These are phyloP conservation scores for Odontocerum albicorne DNA, from an alignment of 2,888 invertebrate genomes.

Conservation along the genomic window DNA sequence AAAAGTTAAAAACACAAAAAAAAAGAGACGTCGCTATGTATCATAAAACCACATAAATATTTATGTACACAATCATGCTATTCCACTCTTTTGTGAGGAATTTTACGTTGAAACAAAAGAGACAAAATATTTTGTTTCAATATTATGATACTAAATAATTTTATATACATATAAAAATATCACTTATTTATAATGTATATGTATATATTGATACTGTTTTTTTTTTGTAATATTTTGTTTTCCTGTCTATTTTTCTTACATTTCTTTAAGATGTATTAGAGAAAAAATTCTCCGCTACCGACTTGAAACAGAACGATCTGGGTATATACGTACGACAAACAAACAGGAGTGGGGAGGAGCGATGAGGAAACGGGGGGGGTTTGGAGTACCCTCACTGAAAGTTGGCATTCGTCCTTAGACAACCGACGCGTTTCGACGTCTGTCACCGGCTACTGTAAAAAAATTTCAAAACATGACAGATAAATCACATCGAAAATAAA, in stretches of 20 bases:
- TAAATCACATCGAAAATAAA: slow-evolving; percentile 57
- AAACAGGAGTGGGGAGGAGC: slow-evolving; percentile 40
- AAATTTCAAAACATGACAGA: slow-evolving; percentile 50
- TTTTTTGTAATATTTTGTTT: not conserved
- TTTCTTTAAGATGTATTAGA: slow-evolving; percentile 12
- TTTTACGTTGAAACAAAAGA: slow-evolving; percentile 8
- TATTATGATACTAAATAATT: too few species aligned
- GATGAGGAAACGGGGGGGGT: slow-evolving; percentile 34
- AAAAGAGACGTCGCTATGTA: slow-evolving; percentile 1
- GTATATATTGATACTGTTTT: slow-evolving; percentile 5
- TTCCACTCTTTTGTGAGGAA: slow-evolving; percentile 5
- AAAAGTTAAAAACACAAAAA: not conserved
- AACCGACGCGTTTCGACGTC: slow-evolving; percentile 49
- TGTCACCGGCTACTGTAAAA: slow-evolving; percentile 48
- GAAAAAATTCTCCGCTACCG: too few species aligned
- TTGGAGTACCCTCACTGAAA: slow-evolving; percentile 1
- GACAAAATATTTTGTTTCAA: slow-evolving; percentile 1
- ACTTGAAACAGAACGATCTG: too few species aligned
- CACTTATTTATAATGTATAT: too few species aligned
- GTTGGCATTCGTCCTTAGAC: slow-evolving; percentile 47
- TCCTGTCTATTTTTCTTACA: slow-evolving; percentile 20
- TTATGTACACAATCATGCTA: not conserved
- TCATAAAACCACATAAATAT: not conserved
- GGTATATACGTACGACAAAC: too few species aligned
- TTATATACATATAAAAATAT: too few species aligned